phyloP scores from a whole-genome alignment of 2,797 vertebrate species.

The Propithecus perrieri region DNA sequence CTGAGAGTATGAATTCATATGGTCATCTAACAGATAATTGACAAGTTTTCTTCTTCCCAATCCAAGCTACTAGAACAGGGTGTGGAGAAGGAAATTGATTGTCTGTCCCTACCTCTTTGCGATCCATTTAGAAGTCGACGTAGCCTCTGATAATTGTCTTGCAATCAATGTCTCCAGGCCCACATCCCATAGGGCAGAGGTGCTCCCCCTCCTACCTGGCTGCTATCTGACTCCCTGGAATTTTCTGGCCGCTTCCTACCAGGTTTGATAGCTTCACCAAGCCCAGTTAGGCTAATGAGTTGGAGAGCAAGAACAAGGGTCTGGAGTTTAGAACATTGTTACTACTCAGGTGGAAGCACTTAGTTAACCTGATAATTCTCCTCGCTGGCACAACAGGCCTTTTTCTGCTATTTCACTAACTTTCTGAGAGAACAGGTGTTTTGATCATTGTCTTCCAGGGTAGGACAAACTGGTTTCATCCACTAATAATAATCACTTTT shows the following conservation, averaged over 20 bases:
- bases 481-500: background rate
- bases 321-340: background rate
- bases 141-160: background rate
- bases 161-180: background rate
- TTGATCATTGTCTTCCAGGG: background rate
- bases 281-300: background rate
- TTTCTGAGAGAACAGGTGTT: background rate
- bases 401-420: background rate
- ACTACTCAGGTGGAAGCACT: background rate
- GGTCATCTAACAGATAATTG: background rate
- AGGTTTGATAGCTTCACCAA: background rate
- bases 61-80: background rate
- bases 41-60: conserved; percentile 27
- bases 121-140: background rate
- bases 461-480: conserved; percentile 31
- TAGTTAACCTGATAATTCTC: background rate
- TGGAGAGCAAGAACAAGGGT: background rate
- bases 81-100: conserved; percentile 22
- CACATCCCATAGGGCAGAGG: background rate
- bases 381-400: background rate
- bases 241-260: background rate
- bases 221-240: background rate
- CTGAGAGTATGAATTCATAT: conserved; percentile 30
- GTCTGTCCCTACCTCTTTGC: background rate
- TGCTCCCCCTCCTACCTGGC: background rate